Conservation (phyloP, 2,888 invertebrate genomes). For the Acanthopleura granulata region DNA sequence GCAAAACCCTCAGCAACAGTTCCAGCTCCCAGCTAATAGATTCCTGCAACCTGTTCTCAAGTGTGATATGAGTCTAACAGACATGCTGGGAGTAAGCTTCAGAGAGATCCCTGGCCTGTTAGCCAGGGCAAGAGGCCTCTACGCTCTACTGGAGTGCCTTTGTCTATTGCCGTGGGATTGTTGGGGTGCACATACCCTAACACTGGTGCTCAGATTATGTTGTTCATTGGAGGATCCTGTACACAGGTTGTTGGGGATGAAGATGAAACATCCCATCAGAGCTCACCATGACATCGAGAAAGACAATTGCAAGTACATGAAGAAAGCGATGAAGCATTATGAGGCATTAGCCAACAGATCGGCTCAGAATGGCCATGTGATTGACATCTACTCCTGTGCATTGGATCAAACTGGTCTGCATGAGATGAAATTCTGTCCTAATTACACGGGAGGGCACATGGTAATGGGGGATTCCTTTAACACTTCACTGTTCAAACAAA, state of each 20-base stretch:
- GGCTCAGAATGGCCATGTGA: conserved; percentile 95
- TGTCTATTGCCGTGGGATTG: conserved; percentile 95
- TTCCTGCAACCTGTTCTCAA: conserved; percentile 95
- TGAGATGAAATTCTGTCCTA: conserved; percentile 98
- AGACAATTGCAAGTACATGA: conserved; percentile 98
- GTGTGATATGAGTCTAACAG: conserved; percentile 96
- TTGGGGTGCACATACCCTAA: conserved; percentile 98
- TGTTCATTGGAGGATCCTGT: conserved; percentile 97
- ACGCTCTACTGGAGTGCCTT: conserved; percentile 95
- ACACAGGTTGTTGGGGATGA: conserved; percentile 99
- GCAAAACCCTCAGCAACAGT: conserved; percentile 63
- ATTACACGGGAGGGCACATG: conserved; percentile 98
- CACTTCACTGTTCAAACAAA: conserved; percentile 98
- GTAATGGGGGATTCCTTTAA: conserved; percentile 99
- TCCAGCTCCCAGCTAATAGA: conserved; percentile 70
- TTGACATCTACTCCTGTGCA: conserved; percentile 98
- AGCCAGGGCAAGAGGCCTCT: conserved; percentile 93
- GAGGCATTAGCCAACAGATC: conserved; percentile 91
- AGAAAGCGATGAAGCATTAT: conserved; percentile 97
- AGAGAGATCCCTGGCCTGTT: conserved; percentile 94
- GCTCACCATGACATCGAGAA: conserved; percentile 98
- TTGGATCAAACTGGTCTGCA: conserved; percentile 98
- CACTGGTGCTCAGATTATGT: conserved; percentile 94
- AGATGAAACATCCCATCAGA: conserved; percentile 94
- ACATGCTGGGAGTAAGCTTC: conserved; percentile 91